A percentile compares a stretch with the other conserved stretches of the same genome.
Evolutionary conservation across 30 jellyfish, hydroid and myxozoan species (phyloP).

Genomic region (Chironex yamaguchii): DNA sequence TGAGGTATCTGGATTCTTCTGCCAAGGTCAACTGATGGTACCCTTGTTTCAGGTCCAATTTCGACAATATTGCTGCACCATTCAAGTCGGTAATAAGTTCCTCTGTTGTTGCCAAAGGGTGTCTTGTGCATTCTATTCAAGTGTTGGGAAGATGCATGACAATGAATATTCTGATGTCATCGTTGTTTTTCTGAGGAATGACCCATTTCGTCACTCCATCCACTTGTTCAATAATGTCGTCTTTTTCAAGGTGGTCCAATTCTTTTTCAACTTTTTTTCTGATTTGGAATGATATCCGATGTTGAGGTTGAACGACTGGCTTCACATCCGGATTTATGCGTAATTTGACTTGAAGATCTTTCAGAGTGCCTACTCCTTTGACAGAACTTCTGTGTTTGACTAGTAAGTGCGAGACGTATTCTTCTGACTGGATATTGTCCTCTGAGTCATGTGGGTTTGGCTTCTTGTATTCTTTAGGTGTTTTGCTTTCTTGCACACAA

Average conservation of each 20-base stretch:
- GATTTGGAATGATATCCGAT: conserved; percentile 56
- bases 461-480: background rate
- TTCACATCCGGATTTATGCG: conserved; percentile 35
- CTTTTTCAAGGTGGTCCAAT: conserved; percentile 53
- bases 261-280: conserved; percentile 56
- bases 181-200: conserved; percentile 59
- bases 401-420: conserved; percentile 5
- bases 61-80: background rate
- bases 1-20: no score
- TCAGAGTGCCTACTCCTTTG: conserved; percentile 65
- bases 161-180: conserved; percentile 50
- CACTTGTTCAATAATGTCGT: conserved; percentile 63
- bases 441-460: no score
- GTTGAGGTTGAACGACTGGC: conserved; percentile 66
- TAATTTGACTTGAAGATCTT: conserved; percentile 65
- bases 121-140: conserved; percentile 47
- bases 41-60: background rate
- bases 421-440: no score
- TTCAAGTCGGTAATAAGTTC: background rate
- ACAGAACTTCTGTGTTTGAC: conserved; percentile 26
- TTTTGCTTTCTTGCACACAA: background rate
- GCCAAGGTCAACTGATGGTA: conserved; percentile 5
- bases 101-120: conserved; percentile 49
- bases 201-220: conserved; percentile 85
- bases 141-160: conserved; percentile 64